Conservation (phyloP, 2,113 vertebrate species). For the Siphamia tubifer region DNA sequence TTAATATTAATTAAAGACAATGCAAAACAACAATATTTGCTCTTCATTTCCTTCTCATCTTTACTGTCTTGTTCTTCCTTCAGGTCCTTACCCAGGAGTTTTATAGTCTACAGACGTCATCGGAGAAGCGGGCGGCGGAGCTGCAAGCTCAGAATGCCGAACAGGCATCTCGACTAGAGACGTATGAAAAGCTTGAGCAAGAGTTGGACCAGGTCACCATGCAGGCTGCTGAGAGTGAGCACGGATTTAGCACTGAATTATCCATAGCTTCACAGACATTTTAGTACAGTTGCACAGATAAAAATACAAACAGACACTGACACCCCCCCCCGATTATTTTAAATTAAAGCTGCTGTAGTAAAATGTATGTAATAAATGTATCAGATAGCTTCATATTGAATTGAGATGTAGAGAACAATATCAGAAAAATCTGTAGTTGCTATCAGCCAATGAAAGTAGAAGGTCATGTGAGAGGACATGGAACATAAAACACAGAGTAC, state of each 20-base stretch:
- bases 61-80: neutral
- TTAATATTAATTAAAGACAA: too few species aligned
- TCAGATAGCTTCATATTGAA: neutral
- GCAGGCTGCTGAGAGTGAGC: slow-evolving; percentile 93
- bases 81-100: slow-evolving; percentile 95
- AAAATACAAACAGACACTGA: neutral
- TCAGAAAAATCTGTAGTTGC: neutral
- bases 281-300: neutral
- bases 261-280: neutral
- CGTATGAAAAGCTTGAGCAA: slow-evolving; percentile 92
- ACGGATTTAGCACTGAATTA: neutral
- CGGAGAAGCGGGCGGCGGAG: slow-evolving; percentile 88
- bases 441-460: neutral
- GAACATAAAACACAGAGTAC: neutral
- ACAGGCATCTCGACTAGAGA: slow-evolving; percentile 86
- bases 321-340: neutral
- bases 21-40: too few species aligned
- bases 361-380: neutral
- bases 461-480: neutral
- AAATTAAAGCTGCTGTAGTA: neutral
- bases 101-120: slow-evolving; percentile 92
- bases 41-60: neutral
- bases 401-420: neutral
- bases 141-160: slow-evolving; percentile 91
- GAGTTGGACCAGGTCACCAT: slow-evolving; percentile 96